Evolutionary conservation across 2,797 vertebrate species (phyloP).

Genomic region (Pempheris klunzingeri): DNA sequence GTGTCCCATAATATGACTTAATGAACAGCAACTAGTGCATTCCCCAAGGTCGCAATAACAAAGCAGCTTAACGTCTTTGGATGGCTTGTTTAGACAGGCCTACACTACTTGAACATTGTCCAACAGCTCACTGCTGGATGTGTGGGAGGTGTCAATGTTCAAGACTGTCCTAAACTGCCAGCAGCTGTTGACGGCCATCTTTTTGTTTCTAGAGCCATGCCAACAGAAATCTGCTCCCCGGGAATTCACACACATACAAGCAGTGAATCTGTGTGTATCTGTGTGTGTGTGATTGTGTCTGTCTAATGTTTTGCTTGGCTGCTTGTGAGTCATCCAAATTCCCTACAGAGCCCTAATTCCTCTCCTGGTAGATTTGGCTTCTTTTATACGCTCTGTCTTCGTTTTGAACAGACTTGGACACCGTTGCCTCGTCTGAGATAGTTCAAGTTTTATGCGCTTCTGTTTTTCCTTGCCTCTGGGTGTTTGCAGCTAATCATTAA

Average conservation of each 20-base stretch:
- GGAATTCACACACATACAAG: constrained; percentile 46
- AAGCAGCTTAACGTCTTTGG: constrained; percentile 10
- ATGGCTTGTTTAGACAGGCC: constrained; percentile 38
- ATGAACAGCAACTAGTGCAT: constrained; percentile 19
- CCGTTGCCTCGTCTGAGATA: constrained; percentile 26
- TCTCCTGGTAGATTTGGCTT: constrained; percentile 58
- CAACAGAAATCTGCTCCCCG: constrained; percentile 47
- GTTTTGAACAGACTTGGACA: constrained; percentile 49
- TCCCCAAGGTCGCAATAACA: constrained; percentile 11
- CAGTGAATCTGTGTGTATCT: constrained; percentile 1
- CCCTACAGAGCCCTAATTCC: constrained; percentile 54
- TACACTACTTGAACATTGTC: constrained; percentile 24
- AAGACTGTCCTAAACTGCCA: constrained; percentile 27
- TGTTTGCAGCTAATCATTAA: constrained; percentile 45
- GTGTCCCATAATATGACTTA: background rate
- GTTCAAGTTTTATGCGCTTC: constrained; percentile 53
- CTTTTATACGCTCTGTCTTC: constrained; percentile 31
- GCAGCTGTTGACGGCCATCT: constrained; percentile 41
- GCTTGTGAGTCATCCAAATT: constrained; percentile 59
- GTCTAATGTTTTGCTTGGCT: constrained; percentile 55
- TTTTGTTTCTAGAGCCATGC: constrained; percentile 60
- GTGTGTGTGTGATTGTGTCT: constrained; percentile 22
- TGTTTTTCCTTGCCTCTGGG: constrained; percentile 44
- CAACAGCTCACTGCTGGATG: constrained; percentile 11
- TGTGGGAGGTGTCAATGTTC: constrained; percentile 41